A percentile compares a stretch with the other conserved stretches of the same genome.
phyloP scores from a whole-genome alignment of 2,888 invertebrate species.

The Acleris laterana region DNA sequence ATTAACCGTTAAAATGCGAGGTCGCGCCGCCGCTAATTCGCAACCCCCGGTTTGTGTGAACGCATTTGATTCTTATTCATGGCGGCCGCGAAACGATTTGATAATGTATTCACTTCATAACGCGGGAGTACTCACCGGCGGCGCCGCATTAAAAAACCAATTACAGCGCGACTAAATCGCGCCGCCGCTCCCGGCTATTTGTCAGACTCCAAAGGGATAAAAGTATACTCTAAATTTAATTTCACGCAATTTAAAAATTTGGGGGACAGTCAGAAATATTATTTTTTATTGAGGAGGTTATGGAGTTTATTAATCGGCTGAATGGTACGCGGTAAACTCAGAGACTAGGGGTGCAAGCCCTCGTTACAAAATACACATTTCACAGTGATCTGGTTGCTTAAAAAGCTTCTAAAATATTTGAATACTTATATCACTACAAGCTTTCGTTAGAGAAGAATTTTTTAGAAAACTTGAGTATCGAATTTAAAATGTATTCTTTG shows the following conservation, averaged over 20 bases:
- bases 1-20: slow-evolving; percentile 73
- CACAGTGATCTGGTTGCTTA: not conserved
- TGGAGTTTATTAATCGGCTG: slow-evolving; percentile 68
- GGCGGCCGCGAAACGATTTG: slow-evolving; percentile 80
- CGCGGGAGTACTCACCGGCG: slow-evolving; percentile 78
- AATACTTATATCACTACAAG: too few species aligned
- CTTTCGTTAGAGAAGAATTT: too few species aligned
- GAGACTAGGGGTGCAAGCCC: slow-evolving; percentile 21
- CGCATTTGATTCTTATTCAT: slow-evolving; percentile 82
- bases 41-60: slow-evolving; percentile 69
- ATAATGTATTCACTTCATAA: slow-evolving; percentile 85
- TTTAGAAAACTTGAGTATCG: too few species aligned
- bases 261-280: slow-evolving; percentile 71
- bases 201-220: slow-evolving; percentile 81
- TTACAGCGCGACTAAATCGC: slow-evolving; percentile 82
- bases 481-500: too few species aligned
- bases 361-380: slow-evolving; percentile 4
- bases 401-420: not conserved
- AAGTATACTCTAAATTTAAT: slow-evolving; percentile 83
- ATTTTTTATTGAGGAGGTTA: slow-evolving; percentile 73
- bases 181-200: slow-evolving; percentile 77
- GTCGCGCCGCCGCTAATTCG: slow-evolving; percentile 73
- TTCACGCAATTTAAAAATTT: slow-evolving; percentile 82
- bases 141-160: slow-evolving; percentile 83
- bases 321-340: slow-evolving; percentile 24